These are phyloP conservation scores for Gymnopithys bicolor DNA, from an alignment of 2,797 vertebrate species.

Conservation along the genomic window DNA sequence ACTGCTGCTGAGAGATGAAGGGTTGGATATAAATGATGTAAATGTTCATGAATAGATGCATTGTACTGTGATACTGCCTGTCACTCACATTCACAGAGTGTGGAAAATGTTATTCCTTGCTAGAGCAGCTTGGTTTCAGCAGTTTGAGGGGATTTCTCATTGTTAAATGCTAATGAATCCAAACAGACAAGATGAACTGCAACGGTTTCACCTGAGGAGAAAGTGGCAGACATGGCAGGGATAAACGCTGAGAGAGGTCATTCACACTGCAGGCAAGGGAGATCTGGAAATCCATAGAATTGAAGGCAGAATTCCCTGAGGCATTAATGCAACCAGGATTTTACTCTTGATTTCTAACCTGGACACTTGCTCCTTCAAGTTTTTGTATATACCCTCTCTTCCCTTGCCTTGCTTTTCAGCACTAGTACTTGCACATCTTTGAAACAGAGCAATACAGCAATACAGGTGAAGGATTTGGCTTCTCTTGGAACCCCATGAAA, in stretches of 20 bases:
- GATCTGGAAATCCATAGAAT: neutral
- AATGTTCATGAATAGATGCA: neutral
- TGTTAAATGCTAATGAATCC: neutral
- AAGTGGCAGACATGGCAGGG: neutral
- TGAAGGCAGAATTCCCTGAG: neutral
- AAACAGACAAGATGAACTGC: neutral
- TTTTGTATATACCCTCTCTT: accelerated
- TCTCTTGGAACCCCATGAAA: neutral
- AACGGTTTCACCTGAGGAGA: neutral
- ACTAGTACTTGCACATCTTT: neutral
- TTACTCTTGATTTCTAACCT: neutral
- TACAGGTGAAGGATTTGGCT: neutral
- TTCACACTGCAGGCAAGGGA: neutral
- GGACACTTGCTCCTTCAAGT: neutral
- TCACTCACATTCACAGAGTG: neutral
- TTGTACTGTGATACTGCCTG: neutral
- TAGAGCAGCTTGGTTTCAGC: neutral
- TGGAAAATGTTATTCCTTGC: neutral
- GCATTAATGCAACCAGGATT: neutral
- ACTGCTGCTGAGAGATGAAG: neutral
- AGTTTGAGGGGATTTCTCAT: neutral
- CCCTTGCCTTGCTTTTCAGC: neutral
- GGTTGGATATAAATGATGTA: neutral
- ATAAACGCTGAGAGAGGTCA: neutral
- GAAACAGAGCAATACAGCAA: neutral